Evolutionary conservation across 2,797 vertebrate genomes (phyloP).

Genomic region (Octomys mimax): DNA sequence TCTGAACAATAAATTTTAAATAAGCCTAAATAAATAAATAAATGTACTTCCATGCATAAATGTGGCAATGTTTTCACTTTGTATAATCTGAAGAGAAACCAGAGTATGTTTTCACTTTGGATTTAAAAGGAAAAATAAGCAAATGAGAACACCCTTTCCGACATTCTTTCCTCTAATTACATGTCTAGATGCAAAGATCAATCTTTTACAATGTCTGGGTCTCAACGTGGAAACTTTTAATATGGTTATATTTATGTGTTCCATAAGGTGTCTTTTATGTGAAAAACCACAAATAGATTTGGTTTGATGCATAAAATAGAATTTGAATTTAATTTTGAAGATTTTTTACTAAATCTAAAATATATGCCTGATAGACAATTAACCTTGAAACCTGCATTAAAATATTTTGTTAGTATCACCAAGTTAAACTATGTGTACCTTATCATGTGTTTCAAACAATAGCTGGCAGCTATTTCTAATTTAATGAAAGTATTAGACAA

Average conservation of each 20-base stretch:
- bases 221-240: background rate
- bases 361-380: background rate
- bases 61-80: background rate
- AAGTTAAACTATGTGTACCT: slow-evolving; percentile 17
- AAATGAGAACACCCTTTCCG: background rate
- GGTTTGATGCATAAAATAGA: background rate
- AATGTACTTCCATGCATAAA: background rate
- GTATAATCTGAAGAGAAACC: too few relatives aligned
- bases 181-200: background rate
- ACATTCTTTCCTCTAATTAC: slow-evolving; percentile 29
- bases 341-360: slow-evolving; percentile 22
- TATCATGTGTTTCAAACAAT: background rate
- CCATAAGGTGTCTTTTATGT: background rate
- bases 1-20: slow-evolving; percentile 43
- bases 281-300: slow-evolving; percentile 36
- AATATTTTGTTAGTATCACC: background rate
- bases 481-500: slow-evolving; percentile 20
- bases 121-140: background rate
- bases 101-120: too few relatives aligned
- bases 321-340: background rate
- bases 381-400: slow-evolving; percentile 15
- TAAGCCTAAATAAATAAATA: background rate
- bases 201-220: background rate
- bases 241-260: background rate
- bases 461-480: background rate